Evolutionary conservation across 2,888 invertebrate genomes (phyloP).

Genomic region (Acanthosepion esculentum): DNA sequence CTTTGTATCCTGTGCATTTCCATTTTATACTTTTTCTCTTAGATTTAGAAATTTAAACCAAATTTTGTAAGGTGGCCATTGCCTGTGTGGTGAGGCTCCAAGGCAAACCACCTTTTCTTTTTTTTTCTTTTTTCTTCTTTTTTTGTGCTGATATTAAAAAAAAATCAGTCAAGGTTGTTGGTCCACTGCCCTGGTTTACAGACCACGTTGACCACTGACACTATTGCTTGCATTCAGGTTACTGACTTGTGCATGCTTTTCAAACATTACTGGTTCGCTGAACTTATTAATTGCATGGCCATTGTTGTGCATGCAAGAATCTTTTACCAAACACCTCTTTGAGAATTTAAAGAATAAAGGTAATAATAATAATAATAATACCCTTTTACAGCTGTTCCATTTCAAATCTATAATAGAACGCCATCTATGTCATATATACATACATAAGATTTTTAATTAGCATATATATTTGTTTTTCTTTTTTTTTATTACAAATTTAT

Average conservation of each 20-base stretch:
- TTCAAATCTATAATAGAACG: too few species aligned
- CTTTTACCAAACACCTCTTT: not conserved
- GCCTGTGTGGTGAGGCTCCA: slow-evolving; percentile 20
- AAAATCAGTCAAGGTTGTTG: not conserved
- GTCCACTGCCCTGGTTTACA: not conserved
- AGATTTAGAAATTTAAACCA: not conserved
- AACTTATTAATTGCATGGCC: not conserved
- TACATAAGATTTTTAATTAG: too few species aligned
- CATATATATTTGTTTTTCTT: too few species aligned
- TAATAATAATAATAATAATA: not conserved
- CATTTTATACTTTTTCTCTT: not conserved
- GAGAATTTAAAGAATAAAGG: not conserved
- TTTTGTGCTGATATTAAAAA: not conserved
- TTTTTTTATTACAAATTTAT: too few species aligned
- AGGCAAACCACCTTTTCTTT: not conserved
- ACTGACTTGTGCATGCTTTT: slow-evolving; percentile 12
- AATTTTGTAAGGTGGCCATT: not conserved
- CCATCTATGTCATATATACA: too few species aligned
- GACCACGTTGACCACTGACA: not conserved
- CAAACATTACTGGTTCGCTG: not conserved
- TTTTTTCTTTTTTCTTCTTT: not conserved
- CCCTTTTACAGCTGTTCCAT: not conserved
- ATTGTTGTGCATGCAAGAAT: not conserved
- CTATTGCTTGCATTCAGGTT: slow-evolving; percentile 13
- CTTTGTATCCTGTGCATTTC: not conserved